Percentiles rank a stretch among this genome's conserved stretches.
These are phyloP conservation scores for Colletes gigas DNA, from an alignment of 1,140 invertebrate species.

Conservation along the genomic window DNA sequence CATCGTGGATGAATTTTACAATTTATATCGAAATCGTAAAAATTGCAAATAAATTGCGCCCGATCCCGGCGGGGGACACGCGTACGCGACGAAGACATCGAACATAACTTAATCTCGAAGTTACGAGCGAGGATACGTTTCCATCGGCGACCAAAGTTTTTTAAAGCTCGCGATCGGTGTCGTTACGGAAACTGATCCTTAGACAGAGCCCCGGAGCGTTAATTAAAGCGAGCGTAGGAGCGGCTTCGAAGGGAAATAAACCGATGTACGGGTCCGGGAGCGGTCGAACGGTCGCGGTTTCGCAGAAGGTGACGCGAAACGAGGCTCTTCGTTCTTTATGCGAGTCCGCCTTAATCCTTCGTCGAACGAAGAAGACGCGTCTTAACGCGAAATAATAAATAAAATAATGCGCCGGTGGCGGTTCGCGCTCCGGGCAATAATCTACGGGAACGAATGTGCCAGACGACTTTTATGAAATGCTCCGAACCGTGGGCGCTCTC, in stretches of 20 bases:
- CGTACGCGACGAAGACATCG: too few species aligned
- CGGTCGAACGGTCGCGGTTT: slow-evolving; percentile 20
- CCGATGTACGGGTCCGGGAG: background rate
- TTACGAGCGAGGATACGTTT: too few species aligned
- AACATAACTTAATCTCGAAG: too few species aligned
- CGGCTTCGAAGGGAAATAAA: slow-evolving; percentile 24
- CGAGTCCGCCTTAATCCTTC: slow-evolving; percentile 56
- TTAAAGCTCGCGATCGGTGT: too few species aligned
- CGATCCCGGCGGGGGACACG: too few species aligned
- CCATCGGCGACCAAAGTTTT: too few species aligned
- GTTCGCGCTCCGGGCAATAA: slow-evolving; percentile 58
- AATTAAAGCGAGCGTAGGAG: slow-evolving; percentile 52
- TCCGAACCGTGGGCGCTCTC: slow-evolving; percentile 4
- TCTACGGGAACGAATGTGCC: slow-evolving; percentile 66
- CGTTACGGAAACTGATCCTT: too few species aligned
- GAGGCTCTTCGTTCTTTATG: slow-evolving; percentile 57
- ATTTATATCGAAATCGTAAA: too few species aligned
- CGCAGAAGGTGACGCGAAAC: slow-evolving; percentile 55
- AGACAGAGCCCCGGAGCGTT: slow-evolving; percentile 16
- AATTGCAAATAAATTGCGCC: too few species aligned
- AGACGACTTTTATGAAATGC: slow-evolving; percentile 69
- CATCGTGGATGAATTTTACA: too few species aligned
- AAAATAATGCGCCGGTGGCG: slow-evolving; percentile 59
- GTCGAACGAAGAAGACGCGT: slow-evolving; percentile 26
- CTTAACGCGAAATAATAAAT: slow-evolving; percentile 67